Evolutionary conservation across 2,113 vertebrate species (phyloP).

Genomic region (Festucalex cinctus): DNA sequence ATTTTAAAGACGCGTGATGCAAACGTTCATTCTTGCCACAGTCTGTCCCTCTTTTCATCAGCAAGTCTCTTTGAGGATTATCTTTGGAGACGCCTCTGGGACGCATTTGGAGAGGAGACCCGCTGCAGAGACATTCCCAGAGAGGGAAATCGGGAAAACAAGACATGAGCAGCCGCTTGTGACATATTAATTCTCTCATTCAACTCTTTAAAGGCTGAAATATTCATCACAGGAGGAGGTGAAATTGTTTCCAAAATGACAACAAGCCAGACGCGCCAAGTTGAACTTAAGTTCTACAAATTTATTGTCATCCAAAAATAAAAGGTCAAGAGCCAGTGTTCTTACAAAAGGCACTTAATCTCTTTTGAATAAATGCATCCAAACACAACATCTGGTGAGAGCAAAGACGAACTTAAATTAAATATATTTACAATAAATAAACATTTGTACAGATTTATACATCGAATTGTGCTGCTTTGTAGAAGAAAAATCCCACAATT

Average conservation of each 20-base stretch:
- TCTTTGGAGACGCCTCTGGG: slow-evolving; percentile 52
- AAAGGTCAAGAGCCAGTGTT: slow-evolving; percentile 43
- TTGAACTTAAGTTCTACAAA: slow-evolving; percentile 57
- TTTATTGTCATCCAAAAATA: slow-evolving; percentile 65
- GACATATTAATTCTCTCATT: slow-evolving; percentile 3
- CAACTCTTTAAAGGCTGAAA: slow-evolving; percentile 14
- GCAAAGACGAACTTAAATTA: slow-evolving; percentile 69
- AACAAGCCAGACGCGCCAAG: slow-evolving; percentile 20
- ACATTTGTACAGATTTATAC: slow-evolving; percentile 68
- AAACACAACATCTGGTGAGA: slow-evolving; percentile 53
- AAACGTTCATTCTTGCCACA: slow-evolving; percentile 51
- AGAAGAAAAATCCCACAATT: slow-evolving; percentile 39
- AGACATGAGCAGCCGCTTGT: slow-evolving; percentile 26
- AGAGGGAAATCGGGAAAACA: slow-evolving; percentile 18
- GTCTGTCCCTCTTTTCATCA: slow-evolving; percentile 66
- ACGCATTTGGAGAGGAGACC: slow-evolving; percentile 37
- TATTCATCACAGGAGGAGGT: slow-evolving; percentile 8
- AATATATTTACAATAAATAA: slow-evolving; percentile 82
- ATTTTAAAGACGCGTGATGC: slow-evolving; percentile 57
- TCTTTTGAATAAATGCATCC: slow-evolving; percentile 55
- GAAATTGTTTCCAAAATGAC: slow-evolving; percentile 3
- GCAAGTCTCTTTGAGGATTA: slow-evolving; percentile 72
- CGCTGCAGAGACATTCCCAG: slow-evolving; percentile 4
- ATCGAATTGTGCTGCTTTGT: slow-evolving; percentile 46
- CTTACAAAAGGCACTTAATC: slow-evolving; percentile 72